Conservation (phyloP, 2,113 vertebrate genomes). For the Ornithorhynchus anatinus region DNA sequence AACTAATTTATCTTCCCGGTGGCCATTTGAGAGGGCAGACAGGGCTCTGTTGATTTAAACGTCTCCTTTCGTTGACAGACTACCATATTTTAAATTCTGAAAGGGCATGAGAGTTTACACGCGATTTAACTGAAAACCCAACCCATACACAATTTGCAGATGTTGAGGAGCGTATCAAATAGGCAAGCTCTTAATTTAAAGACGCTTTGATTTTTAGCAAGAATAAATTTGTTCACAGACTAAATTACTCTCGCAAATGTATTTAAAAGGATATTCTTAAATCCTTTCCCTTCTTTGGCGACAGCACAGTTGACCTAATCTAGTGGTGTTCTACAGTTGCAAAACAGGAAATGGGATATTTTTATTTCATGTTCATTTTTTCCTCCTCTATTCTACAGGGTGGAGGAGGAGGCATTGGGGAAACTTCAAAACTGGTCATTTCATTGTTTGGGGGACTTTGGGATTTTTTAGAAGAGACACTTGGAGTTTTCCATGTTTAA, state of each 20-base stretch:
- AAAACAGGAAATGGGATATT: background rate
- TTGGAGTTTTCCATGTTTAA: too few relatives aligned
- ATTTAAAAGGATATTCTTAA: background rate
- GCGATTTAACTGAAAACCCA: too few relatives aligned
- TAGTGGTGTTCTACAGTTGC: background rate
- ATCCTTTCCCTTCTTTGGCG: background rate
- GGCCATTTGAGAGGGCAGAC: background rate
- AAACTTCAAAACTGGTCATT: too few relatives aligned
- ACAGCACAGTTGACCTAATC: background rate
- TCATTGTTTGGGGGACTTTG: too few relatives aligned
- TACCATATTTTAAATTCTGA: too few relatives aligned
- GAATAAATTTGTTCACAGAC: background rate
- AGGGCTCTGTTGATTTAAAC: conserved; percentile 2
- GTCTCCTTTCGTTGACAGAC: background rate
- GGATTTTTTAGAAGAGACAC: too few relatives aligned
- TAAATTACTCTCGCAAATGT: background rate
- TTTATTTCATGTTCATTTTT: background rate
- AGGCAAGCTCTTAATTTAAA: conserved; percentile 6
- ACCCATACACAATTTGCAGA: too few relatives aligned
- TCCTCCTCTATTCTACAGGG: too few relatives aligned
- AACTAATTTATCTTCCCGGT: background rate
- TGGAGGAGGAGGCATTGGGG: too few relatives aligned
- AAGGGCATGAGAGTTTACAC: too few relatives aligned
- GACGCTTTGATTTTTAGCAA: conserved; percentile 2
- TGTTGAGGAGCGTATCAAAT: conserved; percentile 1